phyloP scores from a whole-genome alignment of 2,113 vertebrate genomes.

The Cepphus grylle region DNA sequence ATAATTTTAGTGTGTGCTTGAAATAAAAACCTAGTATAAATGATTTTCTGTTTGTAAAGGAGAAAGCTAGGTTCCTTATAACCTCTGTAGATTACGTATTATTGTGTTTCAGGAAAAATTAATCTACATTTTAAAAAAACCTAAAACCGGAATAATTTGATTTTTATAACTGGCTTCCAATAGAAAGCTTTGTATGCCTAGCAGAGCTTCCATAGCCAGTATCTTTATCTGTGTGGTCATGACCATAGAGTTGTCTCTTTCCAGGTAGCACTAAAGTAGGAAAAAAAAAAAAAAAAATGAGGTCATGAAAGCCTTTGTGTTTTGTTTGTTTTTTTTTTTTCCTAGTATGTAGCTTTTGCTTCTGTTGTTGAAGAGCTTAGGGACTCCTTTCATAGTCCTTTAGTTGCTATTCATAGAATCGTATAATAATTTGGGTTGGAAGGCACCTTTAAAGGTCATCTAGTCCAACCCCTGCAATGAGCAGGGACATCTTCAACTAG shows the following conservation, averaged over 20 bases:
- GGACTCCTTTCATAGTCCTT: neutral
- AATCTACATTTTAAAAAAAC: neutral
- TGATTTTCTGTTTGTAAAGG: slow-evolving; percentile 78
- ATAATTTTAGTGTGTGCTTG: slow-evolving; percentile 84
- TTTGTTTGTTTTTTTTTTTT: neutral
- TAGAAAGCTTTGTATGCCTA: neutral
- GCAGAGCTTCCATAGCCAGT: neutral
- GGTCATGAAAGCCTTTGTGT: neutral
- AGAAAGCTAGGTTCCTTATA: slow-evolving; percentile 62
- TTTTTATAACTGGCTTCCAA: neutral
- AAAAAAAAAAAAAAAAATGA: neutral
- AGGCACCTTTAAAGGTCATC: neutral
- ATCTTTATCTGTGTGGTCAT: neutral
- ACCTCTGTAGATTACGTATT: slow-evolving; percentile 28
- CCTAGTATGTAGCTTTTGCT: neutral
- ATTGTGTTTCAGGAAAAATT: slow-evolving; percentile 11
- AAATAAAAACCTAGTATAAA: slow-evolving; percentile 89
- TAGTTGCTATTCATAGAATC: neutral
- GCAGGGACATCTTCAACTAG: neutral
- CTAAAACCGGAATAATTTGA: neutral
- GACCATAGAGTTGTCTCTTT: neutral
- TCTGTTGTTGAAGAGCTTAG: neutral
- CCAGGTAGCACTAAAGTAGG: neutral
- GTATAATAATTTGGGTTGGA: neutral
- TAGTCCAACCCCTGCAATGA: neutral